Conservation (phyloP, 2,113 vertebrate genomes). For the Podocnemis expansa region DNA sequence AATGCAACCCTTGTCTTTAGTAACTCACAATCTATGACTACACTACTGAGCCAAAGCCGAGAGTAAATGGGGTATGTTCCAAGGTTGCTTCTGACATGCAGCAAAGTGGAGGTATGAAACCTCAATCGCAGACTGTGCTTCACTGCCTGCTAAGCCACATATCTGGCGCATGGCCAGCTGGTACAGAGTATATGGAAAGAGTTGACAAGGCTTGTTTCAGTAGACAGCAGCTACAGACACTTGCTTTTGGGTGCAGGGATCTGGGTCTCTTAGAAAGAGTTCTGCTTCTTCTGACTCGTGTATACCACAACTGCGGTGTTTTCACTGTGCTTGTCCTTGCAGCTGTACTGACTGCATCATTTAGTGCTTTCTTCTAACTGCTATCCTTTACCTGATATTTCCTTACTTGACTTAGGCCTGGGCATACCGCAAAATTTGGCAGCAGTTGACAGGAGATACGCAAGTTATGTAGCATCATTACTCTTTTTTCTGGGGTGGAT, state of each 20-base stretch:
- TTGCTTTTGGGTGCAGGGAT: not conserved
- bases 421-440: too few relatives aligned
- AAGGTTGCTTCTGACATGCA: not conserved
- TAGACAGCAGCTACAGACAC: not conserved
- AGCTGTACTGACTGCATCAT: not conserved
- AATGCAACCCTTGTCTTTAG: not conserved
- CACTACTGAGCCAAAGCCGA: not conserved
- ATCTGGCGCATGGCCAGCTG: not conserved
- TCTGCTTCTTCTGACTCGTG: not conserved
- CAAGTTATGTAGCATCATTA: too few relatives aligned
- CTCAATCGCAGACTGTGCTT: not conserved
- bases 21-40: not conserved
- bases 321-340: not conserved
- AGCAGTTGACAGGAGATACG: too few relatives aligned
- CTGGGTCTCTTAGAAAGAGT: not conserved
- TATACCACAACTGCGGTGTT: not conserved
- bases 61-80: not conserved
- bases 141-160: not conserved
- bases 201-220: not conserved
- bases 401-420: not conserved
- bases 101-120: not conserved
- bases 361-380: not conserved
- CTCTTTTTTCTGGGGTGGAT: too few relatives aligned
- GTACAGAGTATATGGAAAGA: not conserved
- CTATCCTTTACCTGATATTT: not conserved